Evolutionary conservation across 2,888 invertebrate genomes (phyloP).

Genomic region (Drosophila mercatorum): DNA sequence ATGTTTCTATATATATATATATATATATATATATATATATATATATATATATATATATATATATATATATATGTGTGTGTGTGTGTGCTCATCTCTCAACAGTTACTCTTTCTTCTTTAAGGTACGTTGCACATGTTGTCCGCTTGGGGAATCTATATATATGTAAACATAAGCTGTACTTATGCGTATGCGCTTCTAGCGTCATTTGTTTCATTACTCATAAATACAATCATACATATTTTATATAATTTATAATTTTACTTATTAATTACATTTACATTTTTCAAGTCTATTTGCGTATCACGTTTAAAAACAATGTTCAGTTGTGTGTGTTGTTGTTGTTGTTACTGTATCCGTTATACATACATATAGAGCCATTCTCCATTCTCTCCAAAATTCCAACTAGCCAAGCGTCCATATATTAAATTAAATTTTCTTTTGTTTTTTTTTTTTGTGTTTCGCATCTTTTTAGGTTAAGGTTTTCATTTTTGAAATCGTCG

Average conservation of each 20-base stretch:
- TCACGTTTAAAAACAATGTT: slow-evolving; percentile 79
- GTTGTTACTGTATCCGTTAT: slow-evolving; percentile 55
- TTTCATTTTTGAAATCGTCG: slow-evolving; percentile 40
- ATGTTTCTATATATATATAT: slow-evolving; percentile 1
- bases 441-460: slow-evolving; percentile 6
- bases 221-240: slow-evolving; percentile 67
- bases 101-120: slow-evolving; percentile 55
- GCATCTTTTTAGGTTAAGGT: slow-evolving; percentile 24
- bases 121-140: slow-evolving; percentile 77
- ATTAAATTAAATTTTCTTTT: slow-evolving; percentile 2
- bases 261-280: slow-evolving; percentile 74
- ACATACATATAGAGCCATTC: slow-evolving; percentile 63
- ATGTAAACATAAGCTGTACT: slow-evolving; percentile 76
- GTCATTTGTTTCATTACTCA: slow-evolving; percentile 71
- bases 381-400: slow-evolving; percentile 21
- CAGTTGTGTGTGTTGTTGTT: slow-evolving; percentile 65
- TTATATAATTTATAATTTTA: slow-evolving; percentile 76
- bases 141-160: slow-evolving; percentile 64
- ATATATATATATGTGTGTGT: neutral
- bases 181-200: slow-evolving; percentile 76
- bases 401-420: slow-evolving; percentile 55
- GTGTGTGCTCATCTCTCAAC: slow-evolving; percentile 29
- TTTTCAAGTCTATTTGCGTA: slow-evolving; percentile 80
- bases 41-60: no score
- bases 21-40: no score